Base-by-base conservation (phyloP, 2,797 vertebrate species). In the Acropternis orthonyx region DNA sequence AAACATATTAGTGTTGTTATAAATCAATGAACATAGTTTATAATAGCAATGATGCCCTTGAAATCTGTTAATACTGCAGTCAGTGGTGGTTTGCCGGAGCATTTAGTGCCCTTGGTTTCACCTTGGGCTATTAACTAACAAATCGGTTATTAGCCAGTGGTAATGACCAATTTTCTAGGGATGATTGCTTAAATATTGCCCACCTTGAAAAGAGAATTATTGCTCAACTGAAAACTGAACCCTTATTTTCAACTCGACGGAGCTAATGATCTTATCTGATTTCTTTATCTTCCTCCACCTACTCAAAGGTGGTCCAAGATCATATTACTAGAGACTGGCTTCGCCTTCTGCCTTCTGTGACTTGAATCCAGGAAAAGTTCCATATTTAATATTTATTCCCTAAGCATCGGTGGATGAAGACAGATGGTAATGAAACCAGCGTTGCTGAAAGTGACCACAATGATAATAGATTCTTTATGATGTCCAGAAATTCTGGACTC, bases 131-230 rank as follows among this genome's bases (percentile, higher is more conserved):
- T 98, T 98, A 98, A 98, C 97, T 98, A 98, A 97, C 98, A 98
- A 97, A 97, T 98, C 97, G 95, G 97, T 98, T 98, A 98, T 98
- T 98, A 98, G 97, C 96, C 93, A 91, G 94, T 97, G 96, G 97
- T 98, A 98, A 98, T 98, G 98, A 98, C 97, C 97, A 98, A 98
- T 98, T 98, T 98, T 97, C 97, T 96, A 97, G 97, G 97, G 97
- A 98, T 98, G 98, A 98, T 98, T 98, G 97, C 97, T 98, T 98
- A 98, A 98, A 98, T 98, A 98, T 98, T 81, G 86, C 97, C 97
- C 97, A 98, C 97, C 98, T 98, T 98, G 97, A 97, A 97, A 97
- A 98, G 96, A 98, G 97, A 98, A 98, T 98, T 98, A 98, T 98
- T 98, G 95, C 96, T 98, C 94, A 98, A 96, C 97, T 94, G 96